Conservation (phyloP, 2,113 vertebrate genomes). For the Channa maculata region DNA sequence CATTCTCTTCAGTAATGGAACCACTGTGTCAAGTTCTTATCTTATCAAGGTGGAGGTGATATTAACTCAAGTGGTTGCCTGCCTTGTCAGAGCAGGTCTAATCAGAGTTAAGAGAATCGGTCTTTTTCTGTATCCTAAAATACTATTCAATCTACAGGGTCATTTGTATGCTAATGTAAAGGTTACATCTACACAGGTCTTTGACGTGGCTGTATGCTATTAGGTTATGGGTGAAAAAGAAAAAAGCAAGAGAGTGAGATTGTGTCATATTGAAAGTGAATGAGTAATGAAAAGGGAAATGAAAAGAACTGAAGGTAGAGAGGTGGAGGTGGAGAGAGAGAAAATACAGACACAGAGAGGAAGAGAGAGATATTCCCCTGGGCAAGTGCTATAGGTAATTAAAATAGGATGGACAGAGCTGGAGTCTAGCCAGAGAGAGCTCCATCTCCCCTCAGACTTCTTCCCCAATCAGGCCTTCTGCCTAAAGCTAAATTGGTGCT, state of each 20-base stretch:
- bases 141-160: constrained; percentile 71
- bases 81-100: constrained; percentile 58
- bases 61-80: constrained; percentile 71
- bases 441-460: constrained; percentile 71
- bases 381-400: constrained; percentile 79
- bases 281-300: constrained; percentile 26
- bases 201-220: constrained; percentile 56
- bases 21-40: constrained; percentile 72
- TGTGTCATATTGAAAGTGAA: constrained; percentile 21
- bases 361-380: constrained; percentile 69
- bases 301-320: constrained; percentile 29
- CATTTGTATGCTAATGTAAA: constrained; percentile 81
- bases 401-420: constrained; percentile 80
- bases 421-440: constrained; percentile 75
- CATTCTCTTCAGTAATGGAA: constrained; percentile 33
- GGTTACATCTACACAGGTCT: constrained; percentile 63
- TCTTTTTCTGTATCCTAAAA: constrained; percentile 76
- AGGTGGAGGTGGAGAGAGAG: constrained; percentile 47
- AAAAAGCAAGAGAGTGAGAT: constrained; percentile 1
- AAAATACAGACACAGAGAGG: constrained; percentile 44
- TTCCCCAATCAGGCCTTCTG: constrained; percentile 69
- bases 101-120: constrained; percentile 73
- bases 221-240: constrained; percentile 31
- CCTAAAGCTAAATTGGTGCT: constrained; percentile 63
- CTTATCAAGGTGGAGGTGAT: constrained; percentile 65